A percentile compares a stretch with the other conserved stretches of the same genome.
Evolutionary conservation across 2,888 invertebrate species (phyloP).

Genomic region (Nomada lathburiana): DNA sequence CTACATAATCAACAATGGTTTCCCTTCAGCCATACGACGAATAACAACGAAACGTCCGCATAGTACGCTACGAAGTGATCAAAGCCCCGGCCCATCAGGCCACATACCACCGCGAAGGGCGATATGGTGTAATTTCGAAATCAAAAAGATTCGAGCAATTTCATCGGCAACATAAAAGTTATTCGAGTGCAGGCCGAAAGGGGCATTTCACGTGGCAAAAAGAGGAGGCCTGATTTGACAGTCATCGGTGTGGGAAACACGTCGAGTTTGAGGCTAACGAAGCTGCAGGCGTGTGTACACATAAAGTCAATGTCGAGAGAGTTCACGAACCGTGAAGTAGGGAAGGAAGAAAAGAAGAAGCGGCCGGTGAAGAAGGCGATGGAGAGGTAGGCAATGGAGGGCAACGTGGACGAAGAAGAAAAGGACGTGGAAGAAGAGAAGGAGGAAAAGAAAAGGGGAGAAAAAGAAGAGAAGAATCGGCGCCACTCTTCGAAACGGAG

Average conservation of each 20-base stretch:
- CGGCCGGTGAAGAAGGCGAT: background rate
- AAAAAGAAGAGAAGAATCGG: slow-evolving; percentile 53
- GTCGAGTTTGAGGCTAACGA: slow-evolving; percentile 67
- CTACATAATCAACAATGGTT: too few relatives aligned
- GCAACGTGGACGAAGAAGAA: slow-evolving; percentile 19
- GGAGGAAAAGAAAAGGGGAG: slow-evolving; percentile 30
- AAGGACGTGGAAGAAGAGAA: slow-evolving; percentile 37
- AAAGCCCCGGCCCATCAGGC: background rate
- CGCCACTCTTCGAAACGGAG: slow-evolving; percentile 68
- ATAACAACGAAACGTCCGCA: too few relatives aligned
- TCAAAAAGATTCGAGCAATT: slow-evolving; percentile 13
- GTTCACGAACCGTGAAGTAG: slow-evolving; percentile 67
- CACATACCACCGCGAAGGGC: background rate
- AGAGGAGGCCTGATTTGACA: slow-evolving; percentile 53
- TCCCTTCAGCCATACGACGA: too few relatives aligned
- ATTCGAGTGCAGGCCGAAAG: background rate
- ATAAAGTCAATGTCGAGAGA: slow-evolving; percentile 69
- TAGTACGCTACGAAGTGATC: too few relatives aligned
- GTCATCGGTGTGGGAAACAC: slow-evolving; percentile 66
- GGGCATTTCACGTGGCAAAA: slow-evolving; percentile 44
- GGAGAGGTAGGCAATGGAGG: slow-evolving; percentile 9
- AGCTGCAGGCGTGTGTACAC: slow-evolving; percentile 69
- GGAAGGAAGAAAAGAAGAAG: slow-evolving; percentile 34
- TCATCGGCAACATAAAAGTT: slow-evolving; percentile 24
- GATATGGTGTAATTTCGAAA: slow-evolving; percentile 13